Evolutionary conservation across 2,888 invertebrate species (phyloP), one percentile per base, ranked within the genome.

Genomic region (Drosophila borborema): DNA sequence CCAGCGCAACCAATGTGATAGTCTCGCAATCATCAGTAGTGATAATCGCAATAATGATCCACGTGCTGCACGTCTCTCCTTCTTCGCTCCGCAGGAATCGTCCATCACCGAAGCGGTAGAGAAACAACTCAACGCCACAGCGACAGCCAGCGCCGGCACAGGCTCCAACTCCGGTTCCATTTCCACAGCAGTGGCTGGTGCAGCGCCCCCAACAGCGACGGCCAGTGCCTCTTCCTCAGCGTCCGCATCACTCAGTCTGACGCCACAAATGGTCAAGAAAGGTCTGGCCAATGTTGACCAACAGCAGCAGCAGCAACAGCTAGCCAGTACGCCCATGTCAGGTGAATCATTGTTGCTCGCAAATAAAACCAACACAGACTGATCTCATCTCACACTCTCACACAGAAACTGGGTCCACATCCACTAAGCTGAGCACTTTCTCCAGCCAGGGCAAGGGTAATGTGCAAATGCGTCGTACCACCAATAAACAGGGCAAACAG

Each of bases 401-500:
- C n/a, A n/a, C 73, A 89, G 92, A 94, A 93, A 94, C 93, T 90
- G 94, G 92, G 86, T 93, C 92, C 90, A 94, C 85, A 82, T 94
- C 90, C 86, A 94, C 89, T 93, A 94, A 96, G 93, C 92, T 96
- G 74, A 95, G 95, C 81, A 95, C 95, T 31, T 96, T 96, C 92
- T 94, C 95, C 84, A 92, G 94, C 54, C 94, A 94, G 75, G 94
- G 94, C 80, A 95, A 95, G 85, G 95, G 94, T 78, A 94, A 95
- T 86, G 97, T 98, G 59, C 97, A 97, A 94, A 95, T 98, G 96
- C 95, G 97, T 73, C 94, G 97, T 83, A 96, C 97, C 60, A 97
- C 97, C 71, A 97, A 97, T 93, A 95, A 97, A 81, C 96, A 97
- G 91, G 98, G 98, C 81, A 98, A 98, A 93, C 97, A 97, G 91